Base-by-base conservation (phyloP, 2,797 vertebrate genomes). In the Protonibea diacanthus region DNA sequence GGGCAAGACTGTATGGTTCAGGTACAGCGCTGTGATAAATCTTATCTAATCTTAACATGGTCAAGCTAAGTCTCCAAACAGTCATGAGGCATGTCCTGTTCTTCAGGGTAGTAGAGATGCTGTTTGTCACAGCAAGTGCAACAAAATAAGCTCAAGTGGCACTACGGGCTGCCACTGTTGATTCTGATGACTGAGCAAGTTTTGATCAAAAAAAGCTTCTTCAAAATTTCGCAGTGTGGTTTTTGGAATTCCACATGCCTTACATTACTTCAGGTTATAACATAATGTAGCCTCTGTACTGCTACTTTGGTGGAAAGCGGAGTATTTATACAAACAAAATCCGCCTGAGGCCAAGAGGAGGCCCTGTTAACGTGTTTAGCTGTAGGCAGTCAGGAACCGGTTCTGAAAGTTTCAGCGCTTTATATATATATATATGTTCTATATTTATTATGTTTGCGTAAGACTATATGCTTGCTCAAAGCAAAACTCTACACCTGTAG, bases 281-380 rank as follows among this genome's bases (percentile, higher is more conserved):
- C 57, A 78, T 74, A 87, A 87, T 80, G 58, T 29, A 23, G n/a
- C 45, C 70, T 80, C 69, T 81, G 74, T 82, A 18, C 51, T 73
- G 56, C 60, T 61, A 68, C 23, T 63, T 1, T 49, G 49, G 69
- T 76, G n/a, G 64, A 78, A 47, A 67, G 67, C 6, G 51, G 42
- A 65, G 62, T 48, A 74, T 75, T 83, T 75, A 53, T 25, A 78
- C 29, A 81, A 83, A 87, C 60, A 68, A 40, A 63, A 48, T 51
- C 66, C 5, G 5, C 82, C 79, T 51, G 15, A 44, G 66, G 76
- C 62, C n/a, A 49, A 71, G 20, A 74, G 63, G 51, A 81, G 62
- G 74, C 56, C 23, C 44, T 62, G 29, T 74, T 73, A 42, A 27
- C 17, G 2, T 67, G 8, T 84, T 73, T 60, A 73, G 68, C 69